phyloP scores from a whole-genome alignment of 2,888 invertebrate species.

The Diarsia brunnea region DNA sequence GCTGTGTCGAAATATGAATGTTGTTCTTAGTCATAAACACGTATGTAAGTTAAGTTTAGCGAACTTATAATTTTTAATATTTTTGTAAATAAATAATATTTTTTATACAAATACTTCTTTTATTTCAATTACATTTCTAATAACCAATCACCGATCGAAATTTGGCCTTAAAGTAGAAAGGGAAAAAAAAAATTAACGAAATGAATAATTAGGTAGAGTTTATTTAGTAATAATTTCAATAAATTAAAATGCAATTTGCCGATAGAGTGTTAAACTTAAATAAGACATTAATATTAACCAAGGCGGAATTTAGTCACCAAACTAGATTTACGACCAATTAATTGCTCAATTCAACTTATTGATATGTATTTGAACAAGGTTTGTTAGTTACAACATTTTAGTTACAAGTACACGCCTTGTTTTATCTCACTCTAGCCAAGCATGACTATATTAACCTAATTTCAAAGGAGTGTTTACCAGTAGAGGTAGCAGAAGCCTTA shows the following conservation, averaged over 20 bases:
- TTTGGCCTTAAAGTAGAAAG: conserved; percentile 9
- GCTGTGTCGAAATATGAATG: conserved; percentile 82
- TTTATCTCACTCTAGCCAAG: conserved; percentile 32
- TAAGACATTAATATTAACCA: conserved; percentile 45
- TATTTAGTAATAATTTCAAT: conserved; percentile 53
- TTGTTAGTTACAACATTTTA: conserved; percentile 38
- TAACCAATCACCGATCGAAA: background rate
- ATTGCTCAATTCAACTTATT: conserved; percentile 39
- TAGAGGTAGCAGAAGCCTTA: conserved; percentile 46
- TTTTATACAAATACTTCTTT: conserved; percentile 64
- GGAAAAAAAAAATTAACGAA: conserved; percentile 9
- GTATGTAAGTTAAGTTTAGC: conserved; percentile 77
- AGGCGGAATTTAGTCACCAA: conserved; percentile 32
- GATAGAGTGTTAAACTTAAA: conserved; percentile 39
- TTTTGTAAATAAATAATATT: conserved; percentile 83
- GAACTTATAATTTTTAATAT: conserved; percentile 73
- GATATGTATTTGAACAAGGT: conserved; percentile 38
- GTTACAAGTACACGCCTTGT: conserved; percentile 28
- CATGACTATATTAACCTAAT: conserved; percentile 25
- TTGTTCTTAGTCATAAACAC: conserved; percentile 83
- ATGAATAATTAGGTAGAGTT: conserved; percentile 33
- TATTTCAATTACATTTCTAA: conserved; percentile 12
- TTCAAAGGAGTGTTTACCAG: conserved; percentile 8
- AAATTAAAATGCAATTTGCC: conserved; percentile 53
- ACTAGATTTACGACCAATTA: conserved; percentile 46